Percentiles rank a stretch among this genome's conserved stretches.
Evolutionary conservation across 2,888 invertebrate species (phyloP).

Genomic region (Podotricha telesiphe): DNA sequence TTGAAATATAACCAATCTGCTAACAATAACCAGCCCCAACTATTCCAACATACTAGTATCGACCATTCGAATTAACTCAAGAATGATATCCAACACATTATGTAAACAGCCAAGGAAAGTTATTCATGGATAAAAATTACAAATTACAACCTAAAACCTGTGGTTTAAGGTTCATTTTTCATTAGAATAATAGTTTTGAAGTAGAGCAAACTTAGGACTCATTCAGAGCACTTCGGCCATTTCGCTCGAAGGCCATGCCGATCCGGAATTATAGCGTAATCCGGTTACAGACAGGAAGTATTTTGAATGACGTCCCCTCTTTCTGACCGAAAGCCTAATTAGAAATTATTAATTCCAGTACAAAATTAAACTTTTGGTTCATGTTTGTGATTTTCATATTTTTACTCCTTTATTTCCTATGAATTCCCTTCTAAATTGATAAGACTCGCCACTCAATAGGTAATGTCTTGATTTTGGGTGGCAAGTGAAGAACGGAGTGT

Average conservation of each 20-base stretch:
- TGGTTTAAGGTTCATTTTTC: neutral
- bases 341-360: too few relatives aligned
- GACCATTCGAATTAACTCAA: slow-evolving; percentile 26
- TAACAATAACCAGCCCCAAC: neutral
- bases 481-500: too few relatives aligned
- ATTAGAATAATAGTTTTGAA: slow-evolving; percentile 1
- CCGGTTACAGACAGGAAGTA: slow-evolving; percentile 42
- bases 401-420: too few relatives aligned
- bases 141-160: neutral
- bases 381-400: too few relatives aligned
- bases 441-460: too few relatives aligned
- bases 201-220: slow-evolving; percentile 23
- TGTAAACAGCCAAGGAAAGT: slow-evolving; percentile 15
- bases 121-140: neutral
- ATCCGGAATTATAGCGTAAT: slow-evolving; percentile 55
- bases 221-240: slow-evolving; percentile 27
- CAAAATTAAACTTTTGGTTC: too few relatives aligned
- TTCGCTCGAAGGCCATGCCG: slow-evolving; percentile 40
- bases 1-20: neutral
- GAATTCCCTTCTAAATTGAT: too few relatives aligned
- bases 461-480: too few relatives aligned
- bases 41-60: slow-evolving; percentile 10
- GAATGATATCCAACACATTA: slow-evolving; percentile 24
- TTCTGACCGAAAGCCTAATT: slow-evolving; percentile 19
- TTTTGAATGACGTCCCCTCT: slow-evolving; percentile 19